phyloP scores from a whole-genome alignment of 2,888 invertebrate genomes.

The Mylabris sibirica region DNA sequence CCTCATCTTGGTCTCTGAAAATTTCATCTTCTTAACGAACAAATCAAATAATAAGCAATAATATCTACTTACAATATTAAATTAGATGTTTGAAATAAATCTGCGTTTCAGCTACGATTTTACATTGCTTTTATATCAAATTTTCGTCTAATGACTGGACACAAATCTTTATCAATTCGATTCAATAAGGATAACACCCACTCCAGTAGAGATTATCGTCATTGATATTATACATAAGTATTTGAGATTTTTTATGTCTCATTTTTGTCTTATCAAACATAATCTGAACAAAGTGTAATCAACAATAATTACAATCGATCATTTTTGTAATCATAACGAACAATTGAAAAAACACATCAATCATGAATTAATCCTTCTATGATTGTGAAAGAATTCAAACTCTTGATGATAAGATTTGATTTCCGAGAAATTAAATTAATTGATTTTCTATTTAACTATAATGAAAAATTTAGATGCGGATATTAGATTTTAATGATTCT shows the following conservation, averaged over 20 bases:
- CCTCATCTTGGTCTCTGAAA: conserved; percentile 22
- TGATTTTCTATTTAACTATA: no score
- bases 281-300: no score
- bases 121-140: not conserved
- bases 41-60: not conserved
- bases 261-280: not conserved
- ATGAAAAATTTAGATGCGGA: no score
- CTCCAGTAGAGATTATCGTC: not conserved
- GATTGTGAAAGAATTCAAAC: no score
- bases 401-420: no score
- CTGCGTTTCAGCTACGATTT: not conserved
- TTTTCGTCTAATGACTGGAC: not conserved
- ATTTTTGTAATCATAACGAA: no score
- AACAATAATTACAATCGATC: no score
- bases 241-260: not conserved
- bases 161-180: not conserved
- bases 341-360: no score
- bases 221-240: not conserved
- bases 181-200: not conserved
- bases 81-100: not conserved
- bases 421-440: no score
- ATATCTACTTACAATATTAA: not conserved
- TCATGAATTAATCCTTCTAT: no score
- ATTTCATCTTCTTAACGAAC: not conserved
- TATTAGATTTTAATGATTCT: no score